phyloP scores from a whole-genome alignment of 2,888 invertebrate genomes.

The Eupithecia exiguata region DNA sequence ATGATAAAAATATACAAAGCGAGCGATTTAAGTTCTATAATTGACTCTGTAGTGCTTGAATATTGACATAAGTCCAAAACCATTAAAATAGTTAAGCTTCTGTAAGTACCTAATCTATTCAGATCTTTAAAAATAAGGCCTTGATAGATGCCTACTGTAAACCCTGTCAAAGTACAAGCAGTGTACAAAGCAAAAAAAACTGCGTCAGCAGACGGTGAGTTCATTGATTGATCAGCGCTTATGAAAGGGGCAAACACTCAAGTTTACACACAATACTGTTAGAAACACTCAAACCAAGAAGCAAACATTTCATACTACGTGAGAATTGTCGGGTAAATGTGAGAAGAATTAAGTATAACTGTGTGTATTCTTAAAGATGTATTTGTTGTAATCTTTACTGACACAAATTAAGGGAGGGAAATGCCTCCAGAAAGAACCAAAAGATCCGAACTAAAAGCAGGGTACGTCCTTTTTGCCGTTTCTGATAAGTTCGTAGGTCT shows the following conservation, averaged over 20 bases:
- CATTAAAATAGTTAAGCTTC: background rate
- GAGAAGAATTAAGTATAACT: slow-evolving; percentile 6
- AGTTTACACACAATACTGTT: slow-evolving; percentile 18
- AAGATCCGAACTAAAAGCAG: background rate
- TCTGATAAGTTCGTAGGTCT: background rate
- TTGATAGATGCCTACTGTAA: background rate
- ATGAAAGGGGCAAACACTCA: slow-evolving; percentile 17
- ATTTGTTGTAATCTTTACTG: background rate
- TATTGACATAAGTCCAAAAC: background rate
- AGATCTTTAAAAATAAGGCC: background rate
- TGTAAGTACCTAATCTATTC: background rate
- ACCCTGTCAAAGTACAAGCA: background rate
- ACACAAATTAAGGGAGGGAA: background rate
- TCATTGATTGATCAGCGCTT: slow-evolving; percentile 13
- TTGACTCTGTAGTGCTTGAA: background rate
- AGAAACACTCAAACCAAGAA: slow-evolving; percentile 12
- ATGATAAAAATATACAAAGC: background rate
- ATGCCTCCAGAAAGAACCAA: background rate
- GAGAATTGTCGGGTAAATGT: slow-evolving; percentile 20
- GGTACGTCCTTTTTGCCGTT: background rate
- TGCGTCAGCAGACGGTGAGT: background rate
- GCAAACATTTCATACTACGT: slow-evolving; percentile 29
- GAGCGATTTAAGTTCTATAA: background rate
- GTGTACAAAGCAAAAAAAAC: background rate
- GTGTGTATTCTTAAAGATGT: background rate